Conservation (phyloP, 2,888 invertebrate species). For the Biston betularia region DNA sequence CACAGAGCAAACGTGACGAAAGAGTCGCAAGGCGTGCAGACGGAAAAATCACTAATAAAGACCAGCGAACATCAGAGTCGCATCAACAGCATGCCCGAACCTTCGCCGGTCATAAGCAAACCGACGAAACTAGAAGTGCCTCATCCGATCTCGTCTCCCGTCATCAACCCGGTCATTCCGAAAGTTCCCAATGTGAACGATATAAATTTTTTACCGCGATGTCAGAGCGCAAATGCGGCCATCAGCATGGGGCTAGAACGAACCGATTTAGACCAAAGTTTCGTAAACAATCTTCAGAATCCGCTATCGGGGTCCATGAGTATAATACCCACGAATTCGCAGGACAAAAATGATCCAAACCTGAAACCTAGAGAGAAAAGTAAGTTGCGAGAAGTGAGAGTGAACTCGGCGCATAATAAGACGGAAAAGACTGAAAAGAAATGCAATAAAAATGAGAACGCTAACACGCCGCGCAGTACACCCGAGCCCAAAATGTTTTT, state of each 20-base stretch:
- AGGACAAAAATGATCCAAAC: slow-evolving; percentile 72
- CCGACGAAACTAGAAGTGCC: slow-evolving; percentile 80
- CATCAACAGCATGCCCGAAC: slow-evolving; percentile 64
- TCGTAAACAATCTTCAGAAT: slow-evolving; percentile 67
- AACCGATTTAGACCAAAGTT: slow-evolving; percentile 69
- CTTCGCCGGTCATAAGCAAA: slow-evolving; percentile 67
- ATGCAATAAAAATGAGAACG: slow-evolving; percentile 60
- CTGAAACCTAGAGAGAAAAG: slow-evolving; percentile 78
- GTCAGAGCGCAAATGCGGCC: slow-evolving; percentile 80
- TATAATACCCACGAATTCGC: slow-evolving; percentile 63
- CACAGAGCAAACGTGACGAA: slow-evolving; percentile 71
- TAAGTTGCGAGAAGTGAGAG: slow-evolving; percentile 78
- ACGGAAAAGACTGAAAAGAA: slow-evolving; percentile 79
- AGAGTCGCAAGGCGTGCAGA: slow-evolving; percentile 76
- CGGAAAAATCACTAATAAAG: slow-evolving; percentile 73
- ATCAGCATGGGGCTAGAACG: slow-evolving; percentile 75
- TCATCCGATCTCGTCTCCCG: slow-evolving; percentile 81
- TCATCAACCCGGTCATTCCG: slow-evolving; percentile 78
- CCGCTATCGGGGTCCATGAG: slow-evolving; percentile 71
- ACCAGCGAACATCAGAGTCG: slow-evolving; percentile 65
- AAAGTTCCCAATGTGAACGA: slow-evolving; percentile 78
- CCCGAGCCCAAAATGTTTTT: slow-evolving; percentile 82
- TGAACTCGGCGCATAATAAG: slow-evolving; percentile 82
- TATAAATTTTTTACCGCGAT: slow-evolving; percentile 77
- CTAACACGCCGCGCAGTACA: slow-evolving; percentile 75